phyloP scores from a whole-genome alignment of 1,140 invertebrate species.

The Drosophila subobscura region DNA sequence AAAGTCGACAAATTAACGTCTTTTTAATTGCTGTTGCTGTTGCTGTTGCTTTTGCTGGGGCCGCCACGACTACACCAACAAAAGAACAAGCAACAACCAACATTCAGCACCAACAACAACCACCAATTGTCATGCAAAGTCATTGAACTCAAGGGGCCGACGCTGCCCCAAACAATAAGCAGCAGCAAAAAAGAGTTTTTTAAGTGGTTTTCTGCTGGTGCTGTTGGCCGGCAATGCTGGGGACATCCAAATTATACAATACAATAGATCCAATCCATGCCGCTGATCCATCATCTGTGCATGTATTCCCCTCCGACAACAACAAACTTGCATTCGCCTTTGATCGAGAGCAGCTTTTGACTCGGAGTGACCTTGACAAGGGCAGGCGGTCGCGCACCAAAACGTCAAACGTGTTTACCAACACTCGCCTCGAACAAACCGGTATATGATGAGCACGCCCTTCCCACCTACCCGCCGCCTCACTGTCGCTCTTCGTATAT shows the following conservation, averaged over 20 bases:
- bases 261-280: slow-evolving; percentile 44
- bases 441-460: slow-evolving; percentile 30
- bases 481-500: background rate
- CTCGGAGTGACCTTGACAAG: slow-evolving; percentile 71
- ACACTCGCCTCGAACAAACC: slow-evolving; percentile 54
- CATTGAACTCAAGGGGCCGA: slow-evolving; percentile 63
- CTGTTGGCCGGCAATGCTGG: background rate
- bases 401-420: slow-evolving; percentile 62
- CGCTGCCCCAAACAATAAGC: background rate
- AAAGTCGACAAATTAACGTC: slow-evolving; percentile 77
- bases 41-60: slow-evolving; percentile 11
- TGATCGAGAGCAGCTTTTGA: slow-evolving; percentile 31
- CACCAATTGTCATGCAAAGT: slow-evolving; percentile 72
- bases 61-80: slow-evolving; percentile 37
- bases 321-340: slow-evolving; percentile 26
- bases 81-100: slow-evolving; percentile 26
- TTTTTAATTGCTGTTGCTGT: slow-evolving; percentile 67
- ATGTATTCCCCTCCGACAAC: slow-evolving; percentile 13
- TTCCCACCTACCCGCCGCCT: background rate
- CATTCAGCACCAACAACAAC: slow-evolving; percentile 37
- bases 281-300: slow-evolving; percentile 38
- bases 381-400: slow-evolving; percentile 38
- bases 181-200: slow-evolving; percentile 15
- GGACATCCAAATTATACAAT: slow-evolving; percentile 40
- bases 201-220: slow-evolving; percentile 10